phyloP scores from a whole-genome alignment of 1,140 invertebrate species.

The Psix sp. region DNA sequence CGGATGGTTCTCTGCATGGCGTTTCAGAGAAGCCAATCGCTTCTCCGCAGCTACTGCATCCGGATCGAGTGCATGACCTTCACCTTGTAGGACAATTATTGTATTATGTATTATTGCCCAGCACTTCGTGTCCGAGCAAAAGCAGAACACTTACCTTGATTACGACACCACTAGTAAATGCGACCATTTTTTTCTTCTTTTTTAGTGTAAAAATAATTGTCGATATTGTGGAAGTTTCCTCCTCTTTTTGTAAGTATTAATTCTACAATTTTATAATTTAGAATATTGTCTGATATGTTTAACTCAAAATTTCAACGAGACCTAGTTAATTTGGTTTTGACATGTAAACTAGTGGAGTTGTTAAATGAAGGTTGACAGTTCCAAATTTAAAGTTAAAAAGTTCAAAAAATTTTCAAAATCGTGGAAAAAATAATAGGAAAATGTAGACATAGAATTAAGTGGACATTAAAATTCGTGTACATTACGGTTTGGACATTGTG shows the following conservation, averaged over 20 bases:
- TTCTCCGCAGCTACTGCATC: constrained; percentile 5
- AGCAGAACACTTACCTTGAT: neutral
- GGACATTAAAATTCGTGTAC: no score
- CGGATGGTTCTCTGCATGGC: neutral
- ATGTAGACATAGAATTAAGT: no score
- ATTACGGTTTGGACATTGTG: no score
- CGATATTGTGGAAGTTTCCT: constrained; percentile 2
- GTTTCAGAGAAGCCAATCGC: constrained; percentile 1
- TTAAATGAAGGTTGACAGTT: no score
- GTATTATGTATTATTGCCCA: neutral
- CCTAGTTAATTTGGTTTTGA: no score
- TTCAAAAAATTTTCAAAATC: no score
- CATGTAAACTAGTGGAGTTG: no score
- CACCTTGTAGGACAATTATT: constrained; percentile 1
- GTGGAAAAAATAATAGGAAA: no score
- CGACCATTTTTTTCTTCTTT: constrained; percentile 7
- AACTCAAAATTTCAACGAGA: no score
- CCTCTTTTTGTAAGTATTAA: neutral
- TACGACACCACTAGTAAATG: constrained; percentile 6
- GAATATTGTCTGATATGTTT: no score
- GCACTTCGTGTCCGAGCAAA: neutral
- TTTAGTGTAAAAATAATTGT: constrained; percentile 5
- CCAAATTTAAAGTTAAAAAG: no score
- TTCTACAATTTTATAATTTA: neutral
- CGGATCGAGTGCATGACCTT: neutral